Base-by-base conservation (phyloP, 2,888 invertebrate species). In the Drosophila prolongata region DNA sequence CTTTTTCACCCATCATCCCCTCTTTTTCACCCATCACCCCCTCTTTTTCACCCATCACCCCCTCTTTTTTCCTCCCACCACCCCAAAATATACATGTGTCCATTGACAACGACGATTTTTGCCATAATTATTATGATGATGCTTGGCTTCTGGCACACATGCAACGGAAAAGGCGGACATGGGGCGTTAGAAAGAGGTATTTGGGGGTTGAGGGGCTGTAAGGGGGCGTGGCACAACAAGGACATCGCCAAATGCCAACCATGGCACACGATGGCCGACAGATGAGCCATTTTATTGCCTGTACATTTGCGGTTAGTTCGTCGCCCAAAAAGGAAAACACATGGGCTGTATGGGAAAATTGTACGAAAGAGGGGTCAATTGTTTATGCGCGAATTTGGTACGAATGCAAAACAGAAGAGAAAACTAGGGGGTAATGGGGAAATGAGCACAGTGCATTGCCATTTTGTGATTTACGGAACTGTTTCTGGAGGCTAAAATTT, bases 111-210 rank as follows among this genome's bases (percentile, higher is more conserved):
- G 77, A 85, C 89, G 67, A 79, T 89, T 85, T 85, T 85, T 85
- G 52, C 83, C 85, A 85, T 89, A 89, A 85, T 85, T 89, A 85
- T 88, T 85, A 89, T 85, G 89, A 85, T 89, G 85, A 89, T 85
- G 85, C 89, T 89, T 72, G 87, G 87, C 83, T 78, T 87, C 87
- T 80, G 87, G 74, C 89, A 85, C 87, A 89, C 89, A 89, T 75
- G 82, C 79, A 67, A 76, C 65, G 53, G 53, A n/a, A 54, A 44
- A 44, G 34, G 50, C 61, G 38, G 3, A 11, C n/a, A 30, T 11
- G 30, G 27, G 34, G 10, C 4, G 35, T 30, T 16, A 1, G 34
- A 14, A 30, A 13, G 16, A 16, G 9, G 42, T 34, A 6, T 11
- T 13, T 14, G 30, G 30, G 8, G 30, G 30, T 30, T 30, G 30